Evolutionary conservation across 2,888 invertebrate species (phyloP).

Genomic region (Liopterus haemorrhoidalis): DNA sequence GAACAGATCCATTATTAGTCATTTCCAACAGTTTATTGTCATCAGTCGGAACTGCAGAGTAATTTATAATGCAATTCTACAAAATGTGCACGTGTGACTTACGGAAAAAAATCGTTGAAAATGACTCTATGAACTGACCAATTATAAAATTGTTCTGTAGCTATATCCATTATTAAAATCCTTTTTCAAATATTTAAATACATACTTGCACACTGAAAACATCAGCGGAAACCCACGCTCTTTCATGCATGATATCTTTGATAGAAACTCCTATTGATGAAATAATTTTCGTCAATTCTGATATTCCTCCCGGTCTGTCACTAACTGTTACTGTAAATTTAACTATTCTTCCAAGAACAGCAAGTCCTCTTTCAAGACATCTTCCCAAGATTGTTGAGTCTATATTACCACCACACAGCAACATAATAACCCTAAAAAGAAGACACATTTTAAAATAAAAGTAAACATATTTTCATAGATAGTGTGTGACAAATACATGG

Average conservation of each 20-base stretch:
- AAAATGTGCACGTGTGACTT: too few relatives aligned
- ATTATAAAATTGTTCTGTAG: too few relatives aligned
- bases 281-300: conserved; percentile 73
- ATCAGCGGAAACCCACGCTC: conserved; percentile 88
- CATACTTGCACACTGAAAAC: conserved; percentile 70
- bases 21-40: too few relatives aligned
- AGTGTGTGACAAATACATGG: too few relatives aligned
- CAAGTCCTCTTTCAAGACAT: conserved; percentile 80
- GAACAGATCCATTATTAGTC: too few relatives aligned
- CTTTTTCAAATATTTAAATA: conserved; percentile 4
- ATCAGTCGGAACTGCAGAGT: too few relatives aligned
- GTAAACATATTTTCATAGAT: conserved; percentile 7
- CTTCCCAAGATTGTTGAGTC: conserved; percentile 86
- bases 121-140: too few relatives aligned
- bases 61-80: too few relatives aligned
- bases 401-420: conserved; percentile 84
- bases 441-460: conserved; percentile 8
- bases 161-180: too few relatives aligned
- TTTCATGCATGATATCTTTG: conserved; percentile 92
- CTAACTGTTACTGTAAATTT: conserved; percentile 73
- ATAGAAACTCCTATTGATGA: conserved; percentile 77
- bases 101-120: too few relatives aligned
- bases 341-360: conserved; percentile 74
- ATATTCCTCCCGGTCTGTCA: conserved; percentile 83
- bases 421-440: conserved; percentile 67